Conservation (phyloP, 1,140 invertebrate genomes). For the Macrotrachela quadricornifera region DNA sequence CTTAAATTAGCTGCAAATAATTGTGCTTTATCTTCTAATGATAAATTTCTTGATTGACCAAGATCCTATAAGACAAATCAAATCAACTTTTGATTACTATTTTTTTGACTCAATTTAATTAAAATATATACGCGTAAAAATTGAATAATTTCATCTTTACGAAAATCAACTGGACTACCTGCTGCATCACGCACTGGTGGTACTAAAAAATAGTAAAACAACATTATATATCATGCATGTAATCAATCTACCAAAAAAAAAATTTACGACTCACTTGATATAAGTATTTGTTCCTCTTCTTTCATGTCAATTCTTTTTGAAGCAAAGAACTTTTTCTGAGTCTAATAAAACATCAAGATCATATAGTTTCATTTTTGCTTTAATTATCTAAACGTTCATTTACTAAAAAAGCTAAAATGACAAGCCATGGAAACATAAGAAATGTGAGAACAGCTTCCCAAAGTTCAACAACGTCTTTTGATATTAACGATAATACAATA, state of each 20-base stretch:
- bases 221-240: too few relatives aligned
- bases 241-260: neutral
- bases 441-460: conserved; percentile 44
- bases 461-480: conserved; percentile 32
- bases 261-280: too few relatives aligned
- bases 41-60: conserved; percentile 22
- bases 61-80: too few relatives aligned
- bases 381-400: too few relatives aligned
- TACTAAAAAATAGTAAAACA: conserved; percentile 19
- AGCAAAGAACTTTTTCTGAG: conserved; percentile 32
- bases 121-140: too few relatives aligned
- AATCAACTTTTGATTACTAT: too few relatives aligned
- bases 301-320: conserved; percentile 10
- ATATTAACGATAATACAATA: conserved; percentile 22
- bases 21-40: conserved; percentile 38
- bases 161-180: conserved; percentile 8
- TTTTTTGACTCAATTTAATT: too few relatives aligned
- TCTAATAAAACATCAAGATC: conserved; percentile 36
- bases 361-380: neutral
- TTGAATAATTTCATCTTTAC: too few relatives aligned
- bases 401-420: conserved; percentile 14
- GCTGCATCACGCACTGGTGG: conserved; percentile 29
- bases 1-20: conserved; percentile 37
- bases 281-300: conserved; percentile 8
- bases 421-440: conserved; percentile 37